Evolutionary conservation across 2,113 vertebrate genomes (phyloP), one percentile per base, ranked within the genome.

Genomic region (Anhinga rufa): DNA sequence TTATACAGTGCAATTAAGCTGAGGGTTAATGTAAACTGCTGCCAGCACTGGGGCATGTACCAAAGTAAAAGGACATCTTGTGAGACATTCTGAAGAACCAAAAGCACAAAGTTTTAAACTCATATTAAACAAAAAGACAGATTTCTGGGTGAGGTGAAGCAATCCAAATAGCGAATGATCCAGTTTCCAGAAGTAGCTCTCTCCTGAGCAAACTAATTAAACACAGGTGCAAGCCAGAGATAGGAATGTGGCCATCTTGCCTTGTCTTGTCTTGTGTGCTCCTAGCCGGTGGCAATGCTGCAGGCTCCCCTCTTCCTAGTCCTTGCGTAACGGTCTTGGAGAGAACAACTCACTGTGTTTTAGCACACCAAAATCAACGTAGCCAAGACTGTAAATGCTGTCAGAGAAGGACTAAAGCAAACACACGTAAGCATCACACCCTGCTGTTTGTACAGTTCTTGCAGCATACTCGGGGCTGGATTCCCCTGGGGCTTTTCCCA

Each of bases 1-100:
- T 96, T 86, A 96, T 66, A 70, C 26, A 54, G 58, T 68, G 62
- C 51, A 95, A 82, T 97, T 97, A 92, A 86, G 61, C 58, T 82
- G 61, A 89, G n/a, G 48, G 76, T 97, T 85, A 71, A 88, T 70
- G 38, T 89, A 89, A 93, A 89, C 58, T 29, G 24, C 62, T 89
- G 82, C 88, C 76, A 88, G 85, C 31, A 20, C 34, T 78, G 46
- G 51, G 52, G 42, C 75, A 71, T 36, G 52, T 70, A 88, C 66
- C 74, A 17, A 57, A 86, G 76, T 24, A 71, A 96, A 94, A 92
- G 75, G 58, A 61, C 1, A 4, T 31, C 60, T 93, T 70, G 29
- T 48, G 65, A 93, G 70, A 86, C 15, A 8, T 60, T 86, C 44
- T 85, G 65, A 66, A 86, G 57, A 93, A 74, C 25, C 38, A 51